Base-by-base conservation (phyloP, 1,140 invertebrate genomes). In the Tetragnatha versicolor region DNA sequence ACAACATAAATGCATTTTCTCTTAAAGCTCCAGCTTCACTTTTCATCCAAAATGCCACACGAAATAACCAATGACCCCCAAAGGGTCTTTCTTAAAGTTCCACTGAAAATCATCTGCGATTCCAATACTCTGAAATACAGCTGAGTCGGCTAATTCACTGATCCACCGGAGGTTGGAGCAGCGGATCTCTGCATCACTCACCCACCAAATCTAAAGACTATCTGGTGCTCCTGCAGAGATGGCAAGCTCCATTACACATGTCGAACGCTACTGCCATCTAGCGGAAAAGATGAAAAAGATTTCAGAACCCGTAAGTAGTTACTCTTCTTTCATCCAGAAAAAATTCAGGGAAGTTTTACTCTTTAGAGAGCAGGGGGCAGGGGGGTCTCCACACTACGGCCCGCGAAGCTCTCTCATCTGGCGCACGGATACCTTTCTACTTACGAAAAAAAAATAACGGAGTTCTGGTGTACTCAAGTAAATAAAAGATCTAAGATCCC, bases 211-310 rank as follows among this genome's bases (percentile, higher is more conserved):
- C 55, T 31, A 20, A n/a, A 20, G 55, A 58, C 35, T 31, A 58
- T 58, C 55, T 58, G 55, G 35, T 58, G 31, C 31, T 58, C 55
- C 55, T 31, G 55, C 55, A 58, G 27, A 58, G 31, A 14, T n/a
- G n/a, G 20, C 29, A 58, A 27, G 55, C 55, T 33, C 17, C 55
- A 58, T 31, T 33, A 17, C 29, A n/a, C 20, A 17, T 29, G 12
- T 55, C 22, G 35, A 58, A 58, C 10, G 55, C 29, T 17, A 7
- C 27, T 31, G 27, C 55, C 55, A 58, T 58, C 55, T 58, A 58
- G 55, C 35, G 55, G 20, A 14, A n/a, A 10, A 20, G 14, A 33
- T 4, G 1, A 31, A 58, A 14, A 31, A n/a, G 29, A 33, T 22
- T 12, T 58, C 39, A 10, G 39, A 42, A 17, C 1, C 17, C 39